phyloP scores from a whole-genome alignment of 2,113 vertebrate genomes.

The Hyperopisus bebe region DNA sequence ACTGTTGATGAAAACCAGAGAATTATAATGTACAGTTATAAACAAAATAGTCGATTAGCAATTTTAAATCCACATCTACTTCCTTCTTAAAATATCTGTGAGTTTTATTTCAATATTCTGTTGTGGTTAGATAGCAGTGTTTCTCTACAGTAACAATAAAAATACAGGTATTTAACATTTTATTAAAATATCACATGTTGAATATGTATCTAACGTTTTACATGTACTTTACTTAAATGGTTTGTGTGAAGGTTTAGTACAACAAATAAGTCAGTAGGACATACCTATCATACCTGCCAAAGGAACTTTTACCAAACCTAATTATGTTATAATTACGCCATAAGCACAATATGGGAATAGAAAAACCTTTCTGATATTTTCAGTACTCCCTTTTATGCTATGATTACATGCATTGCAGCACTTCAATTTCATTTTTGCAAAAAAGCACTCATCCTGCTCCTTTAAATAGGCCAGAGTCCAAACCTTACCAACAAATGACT shows the following conservation, averaged over 20 bases:
- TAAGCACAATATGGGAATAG: background rate
- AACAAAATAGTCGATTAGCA: background rate
- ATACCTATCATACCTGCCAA: background rate
- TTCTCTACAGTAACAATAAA: background rate
- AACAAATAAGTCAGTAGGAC: background rate
- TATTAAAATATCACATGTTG: background rate
- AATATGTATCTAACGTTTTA: background rate
- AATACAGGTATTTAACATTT: background rate
- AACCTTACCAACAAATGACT: slow-evolving; percentile 19
- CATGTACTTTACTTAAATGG: background rate
- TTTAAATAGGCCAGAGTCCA: slow-evolving; percentile 41
- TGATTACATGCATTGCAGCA: background rate
- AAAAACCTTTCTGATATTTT: background rate
- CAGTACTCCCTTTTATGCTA: background rate
- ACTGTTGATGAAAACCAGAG: background rate
- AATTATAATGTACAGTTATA: background rate
- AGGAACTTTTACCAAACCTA: background rate
- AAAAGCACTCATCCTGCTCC: background rate
- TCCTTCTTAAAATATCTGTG: background rate
- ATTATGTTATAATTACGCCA: background rate
- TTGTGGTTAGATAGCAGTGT: background rate
- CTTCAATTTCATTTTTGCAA: background rate
- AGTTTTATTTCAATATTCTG: background rate
- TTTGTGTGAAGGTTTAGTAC: background rate
- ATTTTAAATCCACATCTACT: background rate